Evolutionary conservation across 2,888 invertebrate species (phyloP).

Genomic region (Neria commutata): DNA sequence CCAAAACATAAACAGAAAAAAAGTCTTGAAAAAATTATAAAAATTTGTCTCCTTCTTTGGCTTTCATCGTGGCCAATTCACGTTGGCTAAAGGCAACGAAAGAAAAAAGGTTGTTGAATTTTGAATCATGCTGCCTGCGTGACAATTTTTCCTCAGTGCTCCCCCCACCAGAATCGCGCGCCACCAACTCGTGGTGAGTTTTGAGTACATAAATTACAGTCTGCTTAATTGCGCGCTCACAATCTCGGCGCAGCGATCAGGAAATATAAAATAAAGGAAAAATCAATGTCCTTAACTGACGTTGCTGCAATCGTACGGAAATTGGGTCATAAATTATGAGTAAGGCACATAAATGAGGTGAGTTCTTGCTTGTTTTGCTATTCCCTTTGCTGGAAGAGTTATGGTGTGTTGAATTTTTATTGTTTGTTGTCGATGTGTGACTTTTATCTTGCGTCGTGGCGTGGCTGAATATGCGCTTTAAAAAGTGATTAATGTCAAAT

Average conservation of each 20-base stretch:
- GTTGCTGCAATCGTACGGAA: not conserved
- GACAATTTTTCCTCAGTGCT: conserved; percentile 26
- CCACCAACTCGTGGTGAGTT: conserved; percentile 9
- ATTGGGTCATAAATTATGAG: conserved; percentile 23
- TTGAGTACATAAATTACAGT: not conserved
- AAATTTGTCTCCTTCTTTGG: conserved; percentile 1
- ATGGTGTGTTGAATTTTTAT: conserved; percentile 26
- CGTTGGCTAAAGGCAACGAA: not conserved
- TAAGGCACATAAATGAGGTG: conserved; percentile 3
- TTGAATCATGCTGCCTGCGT: conserved; percentile 33
- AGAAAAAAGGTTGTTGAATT: conserved; percentile 8
- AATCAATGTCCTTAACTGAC: too few relatives aligned
- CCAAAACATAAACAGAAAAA: not conserved
- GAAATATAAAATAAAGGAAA: not conserved
- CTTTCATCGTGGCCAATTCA: not conserved
- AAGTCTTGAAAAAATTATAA: not conserved
- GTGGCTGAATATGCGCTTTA: not conserved
- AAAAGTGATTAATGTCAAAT: conserved; percentile 18
- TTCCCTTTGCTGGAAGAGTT: too few relatives aligned
- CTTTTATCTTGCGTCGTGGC: conserved; percentile 14
- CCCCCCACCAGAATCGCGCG: not conserved
- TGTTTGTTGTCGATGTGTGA: conserved; percentile 20
- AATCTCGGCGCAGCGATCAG: conserved; percentile 4
- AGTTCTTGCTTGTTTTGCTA: too few relatives aligned
- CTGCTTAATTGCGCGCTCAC: conserved; percentile 21